phyloP scores from a whole-genome alignment of 2,113 vertebrate genomes.

The Narcine bancroftii region DNA sequence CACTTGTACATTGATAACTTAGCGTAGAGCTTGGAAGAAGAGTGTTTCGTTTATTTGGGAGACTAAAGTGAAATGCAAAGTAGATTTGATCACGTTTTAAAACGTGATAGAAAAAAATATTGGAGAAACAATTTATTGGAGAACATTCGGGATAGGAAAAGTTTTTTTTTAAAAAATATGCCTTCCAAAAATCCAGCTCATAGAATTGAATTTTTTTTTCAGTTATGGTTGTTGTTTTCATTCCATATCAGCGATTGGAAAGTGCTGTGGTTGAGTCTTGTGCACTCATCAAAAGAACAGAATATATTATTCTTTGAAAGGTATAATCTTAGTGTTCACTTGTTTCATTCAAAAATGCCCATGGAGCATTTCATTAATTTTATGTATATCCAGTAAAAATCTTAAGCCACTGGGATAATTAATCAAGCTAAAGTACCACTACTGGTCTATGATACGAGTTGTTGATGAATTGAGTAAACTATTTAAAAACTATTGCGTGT shows the following conservation, averaged over 20 bases:
- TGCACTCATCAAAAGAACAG: neutral
- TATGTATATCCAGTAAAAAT: neutral
- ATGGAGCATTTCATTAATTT: neutral
- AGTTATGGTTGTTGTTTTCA: too few relatives aligned
- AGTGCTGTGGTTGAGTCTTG: neutral
- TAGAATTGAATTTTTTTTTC: too few relatives aligned
- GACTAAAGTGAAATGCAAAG: neutral
- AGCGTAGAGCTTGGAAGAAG: neutral
- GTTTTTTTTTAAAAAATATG: too few relatives aligned
- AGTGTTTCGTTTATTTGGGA: neutral
- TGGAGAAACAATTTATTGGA: too few relatives aligned
- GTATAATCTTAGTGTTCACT: neutral
- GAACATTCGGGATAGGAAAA: too few relatives aligned
- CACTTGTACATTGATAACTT: neutral
- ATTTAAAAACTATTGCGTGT: constrained; percentile 7
- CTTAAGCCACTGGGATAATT: neutral
- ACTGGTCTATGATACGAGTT: neutral
- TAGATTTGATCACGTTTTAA: neutral
- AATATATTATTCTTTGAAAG: neutral
- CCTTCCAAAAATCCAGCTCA: too few relatives aligned
- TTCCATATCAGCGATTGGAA: neutral
- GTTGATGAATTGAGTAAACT: neutral
- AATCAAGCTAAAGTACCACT: neutral
- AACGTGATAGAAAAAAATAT: too few relatives aligned
- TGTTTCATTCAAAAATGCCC: neutral